Conservation (phyloP, 2,888 invertebrate genomes). For the Aspidiotus rigidus region DNA sequence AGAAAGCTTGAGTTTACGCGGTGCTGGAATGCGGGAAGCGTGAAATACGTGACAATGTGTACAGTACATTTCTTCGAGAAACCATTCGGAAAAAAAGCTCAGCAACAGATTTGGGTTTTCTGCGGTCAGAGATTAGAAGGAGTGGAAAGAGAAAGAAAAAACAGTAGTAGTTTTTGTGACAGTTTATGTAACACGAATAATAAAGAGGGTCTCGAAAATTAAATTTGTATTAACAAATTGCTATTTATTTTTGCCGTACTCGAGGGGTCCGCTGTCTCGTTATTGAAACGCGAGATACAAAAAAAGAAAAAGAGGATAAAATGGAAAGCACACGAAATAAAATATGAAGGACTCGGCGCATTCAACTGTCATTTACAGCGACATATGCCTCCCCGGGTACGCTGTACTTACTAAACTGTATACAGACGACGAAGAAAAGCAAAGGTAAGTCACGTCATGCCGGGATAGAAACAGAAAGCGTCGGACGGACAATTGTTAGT, state of each 20-base stretch:
- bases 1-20: too few species aligned
- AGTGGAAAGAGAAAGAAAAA: neutral
- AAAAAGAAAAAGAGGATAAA: constrained; percentile 12
- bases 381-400: constrained; percentile 17
- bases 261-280: neutral
- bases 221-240: constrained; percentile 28
- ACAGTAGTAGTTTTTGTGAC: constrained; percentile 1
- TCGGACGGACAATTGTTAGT: too few species aligned
- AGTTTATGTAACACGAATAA: constrained; percentile 21
- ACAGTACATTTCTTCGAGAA: too few species aligned
- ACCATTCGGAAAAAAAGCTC: neutral
- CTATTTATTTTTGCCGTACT: constrained; percentile 16
- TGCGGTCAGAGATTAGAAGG: constrained; percentile 11
- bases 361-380: constrained; percentile 29
- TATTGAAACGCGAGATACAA: constrained; percentile 15
- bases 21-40: too few species aligned
- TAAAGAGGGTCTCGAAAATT: constrained; percentile 28
- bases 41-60: too few species aligned
- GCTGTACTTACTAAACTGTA: too few species aligned
- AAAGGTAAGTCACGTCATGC: too few species aligned
- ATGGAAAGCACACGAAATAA: constrained; percentile 19
- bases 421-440: too few species aligned
- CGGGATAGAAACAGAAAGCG: too few species aligned
- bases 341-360: constrained; percentile 26
- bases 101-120: neutral